Conservation (phyloP, 2,888 invertebrate species). For the Hydroisotoma schaefferi region DNA sequence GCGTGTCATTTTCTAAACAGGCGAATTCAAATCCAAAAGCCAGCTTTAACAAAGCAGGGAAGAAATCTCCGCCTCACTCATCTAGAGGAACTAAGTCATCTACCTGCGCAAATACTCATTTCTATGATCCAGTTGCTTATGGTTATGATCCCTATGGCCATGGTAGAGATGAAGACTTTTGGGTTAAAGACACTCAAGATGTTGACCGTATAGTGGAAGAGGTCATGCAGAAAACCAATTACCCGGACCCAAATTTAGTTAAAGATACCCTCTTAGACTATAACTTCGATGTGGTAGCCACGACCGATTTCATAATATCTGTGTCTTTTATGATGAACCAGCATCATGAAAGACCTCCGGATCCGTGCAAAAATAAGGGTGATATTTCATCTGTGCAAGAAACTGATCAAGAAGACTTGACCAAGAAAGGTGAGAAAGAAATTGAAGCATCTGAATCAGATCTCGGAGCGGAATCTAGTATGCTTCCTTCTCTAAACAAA, state of each 20-base stretch:
- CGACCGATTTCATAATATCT: slow-evolving; percentile 35
- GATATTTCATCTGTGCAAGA: not conserved
- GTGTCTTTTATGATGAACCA: slow-evolving; percentile 33
- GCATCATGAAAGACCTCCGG: slow-evolving; percentile 8
- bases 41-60: slow-evolving; percentile 22
- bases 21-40: not conserved
- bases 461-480: not conserved
- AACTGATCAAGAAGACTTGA: not conserved
- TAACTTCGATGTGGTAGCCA: slow-evolving; percentile 43
- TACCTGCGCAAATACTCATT: slow-evolving; percentile 14
- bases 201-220: slow-evolving; percentile 45
- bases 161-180: slow-evolving; percentile 39
- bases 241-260: slow-evolving; percentile 46
- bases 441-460: slow-evolving; percentile 3
- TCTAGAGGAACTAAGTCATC: slow-evolving; percentile 15
- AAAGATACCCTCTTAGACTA: slow-evolving; percentile 47
- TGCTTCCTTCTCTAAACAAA: slow-evolving; percentile 1
- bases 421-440: not conserved
- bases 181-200: slow-evolving; percentile 39
- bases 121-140: not conserved
- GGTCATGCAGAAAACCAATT: slow-evolving; percentile 49
- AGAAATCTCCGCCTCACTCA: slow-evolving; percentile 29
- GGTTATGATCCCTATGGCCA: slow-evolving; percentile 17
- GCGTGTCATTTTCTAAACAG: not conserved
- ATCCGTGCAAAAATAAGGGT: not conserved